Conservation (phyloP, 2,113 vertebrate species). For the Hippolais icterina region DNA sequence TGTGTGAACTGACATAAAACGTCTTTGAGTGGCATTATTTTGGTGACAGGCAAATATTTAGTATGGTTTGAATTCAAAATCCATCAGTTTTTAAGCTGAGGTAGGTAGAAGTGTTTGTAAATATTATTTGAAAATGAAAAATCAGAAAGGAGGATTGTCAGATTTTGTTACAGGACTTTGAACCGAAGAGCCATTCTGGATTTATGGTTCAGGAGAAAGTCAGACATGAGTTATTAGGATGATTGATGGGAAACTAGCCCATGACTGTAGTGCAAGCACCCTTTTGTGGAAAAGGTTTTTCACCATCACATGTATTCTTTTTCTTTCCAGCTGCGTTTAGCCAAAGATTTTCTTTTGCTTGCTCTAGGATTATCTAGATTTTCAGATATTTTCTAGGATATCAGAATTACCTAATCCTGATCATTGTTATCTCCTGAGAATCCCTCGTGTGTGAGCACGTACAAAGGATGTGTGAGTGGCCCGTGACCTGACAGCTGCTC, state of each 20-base stretch:
- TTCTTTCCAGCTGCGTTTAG: not conserved
- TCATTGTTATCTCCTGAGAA: not conserved
- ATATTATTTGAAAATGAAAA: not conserved
- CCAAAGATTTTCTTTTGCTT: not conserved
- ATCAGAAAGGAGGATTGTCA: not conserved
- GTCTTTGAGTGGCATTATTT: not conserved
- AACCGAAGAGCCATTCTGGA: not conserved
- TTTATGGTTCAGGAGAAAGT: not conserved
- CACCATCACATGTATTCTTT: not conserved
- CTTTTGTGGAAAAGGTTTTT: not conserved
- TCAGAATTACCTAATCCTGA: not conserved
- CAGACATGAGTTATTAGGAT: not conserved
- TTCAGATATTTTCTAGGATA: not conserved
- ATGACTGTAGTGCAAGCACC: not conserved
- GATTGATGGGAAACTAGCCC: not conserved
- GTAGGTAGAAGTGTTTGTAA: not conserved
- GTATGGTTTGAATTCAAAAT: not conserved
- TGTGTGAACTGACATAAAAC: not conserved
- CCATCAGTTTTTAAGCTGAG: not conserved
- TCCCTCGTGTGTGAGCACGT: not conserved
- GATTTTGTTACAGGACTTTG: not conserved
- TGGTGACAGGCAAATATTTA: not conserved
- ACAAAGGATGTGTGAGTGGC: not conserved
- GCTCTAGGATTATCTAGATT: not conserved
- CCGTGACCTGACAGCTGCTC: not conserved